Conservation (phyloP, 2,797 vertebrate species). For the Ctenosaura bakeri region DNA sequence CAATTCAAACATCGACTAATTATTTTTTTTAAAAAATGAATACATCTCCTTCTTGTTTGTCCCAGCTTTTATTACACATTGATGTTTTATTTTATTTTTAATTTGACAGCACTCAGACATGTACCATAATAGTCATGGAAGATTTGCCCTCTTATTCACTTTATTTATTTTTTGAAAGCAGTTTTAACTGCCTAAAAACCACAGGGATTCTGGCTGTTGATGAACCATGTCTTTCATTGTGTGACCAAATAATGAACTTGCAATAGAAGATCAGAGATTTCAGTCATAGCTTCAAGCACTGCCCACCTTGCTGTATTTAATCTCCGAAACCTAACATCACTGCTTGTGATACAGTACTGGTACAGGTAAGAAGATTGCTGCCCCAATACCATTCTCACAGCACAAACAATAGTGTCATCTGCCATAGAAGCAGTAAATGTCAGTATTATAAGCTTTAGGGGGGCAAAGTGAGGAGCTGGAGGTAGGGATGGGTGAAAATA, state of each 20-base stretch:
- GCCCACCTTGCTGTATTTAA: neutral
- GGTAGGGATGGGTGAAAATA: neutral
- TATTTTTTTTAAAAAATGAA: slow-evolving; percentile 64
- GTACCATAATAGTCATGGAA: slow-evolving; percentile 6
- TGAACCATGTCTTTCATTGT: neutral
- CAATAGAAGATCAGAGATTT: neutral
- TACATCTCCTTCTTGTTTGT: neutral
- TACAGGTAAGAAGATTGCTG: neutral
- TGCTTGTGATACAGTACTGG: neutral
- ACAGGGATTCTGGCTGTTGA: neutral
- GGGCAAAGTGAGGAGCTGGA: neutral
- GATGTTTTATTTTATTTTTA: neutral
- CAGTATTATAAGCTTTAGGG: neutral
- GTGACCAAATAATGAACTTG: neutral
- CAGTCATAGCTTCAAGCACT: neutral
- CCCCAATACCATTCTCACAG: neutral
- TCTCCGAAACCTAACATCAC: neutral
- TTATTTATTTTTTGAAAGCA: neutral
- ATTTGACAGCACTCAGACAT: neutral
- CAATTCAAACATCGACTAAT: slow-evolving; percentile 59
- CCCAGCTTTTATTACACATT: neutral
- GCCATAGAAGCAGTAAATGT: neutral
- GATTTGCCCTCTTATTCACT: neutral
- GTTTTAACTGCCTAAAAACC: neutral
- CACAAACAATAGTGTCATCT: neutral